Evolutionary conservation across 1,140 invertebrate species (phyloP), one percentile per base, ranked within the genome.

Genomic region (Hirudo medicinalis): DNA sequence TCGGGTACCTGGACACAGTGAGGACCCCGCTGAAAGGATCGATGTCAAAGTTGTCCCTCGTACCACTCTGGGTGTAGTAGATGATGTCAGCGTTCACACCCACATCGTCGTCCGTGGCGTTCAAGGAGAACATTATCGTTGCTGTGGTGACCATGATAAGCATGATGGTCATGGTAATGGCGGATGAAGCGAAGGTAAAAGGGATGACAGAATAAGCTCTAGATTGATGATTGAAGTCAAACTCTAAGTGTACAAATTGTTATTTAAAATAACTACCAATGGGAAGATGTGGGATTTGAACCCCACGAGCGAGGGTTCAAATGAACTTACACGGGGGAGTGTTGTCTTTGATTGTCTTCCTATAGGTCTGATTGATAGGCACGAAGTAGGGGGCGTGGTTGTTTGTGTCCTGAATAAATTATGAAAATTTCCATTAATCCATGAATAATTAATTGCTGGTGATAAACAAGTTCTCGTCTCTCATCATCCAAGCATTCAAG

Each of bases 71-170:
- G 32, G 94, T 92, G 25, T 80, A 83, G 77, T 91, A 94, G 54
- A 82, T 82, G 27, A 94, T 85, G 74, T 87, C 85, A 13, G 88
- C 89, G 79, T 91, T 90, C 2, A 86, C 74, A 2, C 88, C 89
- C 63, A 87, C 85, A 79, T 96, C 92, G 32, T 83, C 83, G 81
- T 95, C 92, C 22, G 85, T 86, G 0, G 90, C 91, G 60, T 85
- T 84, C 66, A 88, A 83, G 79, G 91, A 89, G 17, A 93, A 79
- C 43, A 94, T 11, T 13, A 11, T 13, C 57, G 57, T 63, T 22
- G 22, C 57, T 63, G 13, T 63, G 22, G 57, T 63, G 19, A 25
- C 11, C 3, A 15, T 1, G 73, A 13, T 75, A 72, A 88, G 90
- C 3, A 87, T 89, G 32, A 36, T 36, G 32, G 32, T 36, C 2